phyloP scores from a whole-genome alignment of 2,888 invertebrate species.

The Galeruca laticollis region DNA sequence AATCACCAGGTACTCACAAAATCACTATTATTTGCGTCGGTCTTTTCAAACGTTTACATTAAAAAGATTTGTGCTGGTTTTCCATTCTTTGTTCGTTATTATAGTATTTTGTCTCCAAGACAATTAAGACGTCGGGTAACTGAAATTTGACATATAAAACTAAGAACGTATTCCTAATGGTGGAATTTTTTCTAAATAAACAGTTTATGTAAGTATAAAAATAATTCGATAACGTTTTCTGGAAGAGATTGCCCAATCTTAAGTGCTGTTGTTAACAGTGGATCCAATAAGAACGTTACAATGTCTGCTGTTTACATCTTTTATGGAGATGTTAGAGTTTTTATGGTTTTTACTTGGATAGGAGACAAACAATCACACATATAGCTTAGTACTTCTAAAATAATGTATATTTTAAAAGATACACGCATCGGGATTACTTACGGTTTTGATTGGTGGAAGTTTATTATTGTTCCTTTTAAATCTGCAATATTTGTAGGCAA shows the following conservation, averaged over 20 bases:
- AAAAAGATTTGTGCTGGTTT: too few relatives aligned
- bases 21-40: too few relatives aligned
- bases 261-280: slow-evolving; percentile 2
- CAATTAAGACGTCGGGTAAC: neutral
- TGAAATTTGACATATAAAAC: neutral
- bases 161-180: neutral
- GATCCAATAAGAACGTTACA: neutral
- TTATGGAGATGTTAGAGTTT: neutral
- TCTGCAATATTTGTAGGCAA: too few relatives aligned
- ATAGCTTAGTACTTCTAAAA: neutral
- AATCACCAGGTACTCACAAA: too few relatives aligned
- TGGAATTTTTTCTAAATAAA: neutral
- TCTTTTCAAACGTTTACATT: too few relatives aligned
- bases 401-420: neutral
- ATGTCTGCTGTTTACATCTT: neutral
- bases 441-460: too few relatives aligned
- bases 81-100: neutral
- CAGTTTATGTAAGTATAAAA: slow-evolving; percentile 1
- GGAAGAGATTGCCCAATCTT: neutral
- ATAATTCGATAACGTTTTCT: slow-evolving; percentile 1
- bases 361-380: neutral
- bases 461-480: too few relatives aligned
- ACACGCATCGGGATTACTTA: too few relatives aligned
- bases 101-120: neutral
- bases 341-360: neutral